Evolutionary conservation across 2,113 vertebrate genomes (phyloP), one percentile per base, ranked within the genome.

Genomic region (Festucalex cinctus): DNA sequence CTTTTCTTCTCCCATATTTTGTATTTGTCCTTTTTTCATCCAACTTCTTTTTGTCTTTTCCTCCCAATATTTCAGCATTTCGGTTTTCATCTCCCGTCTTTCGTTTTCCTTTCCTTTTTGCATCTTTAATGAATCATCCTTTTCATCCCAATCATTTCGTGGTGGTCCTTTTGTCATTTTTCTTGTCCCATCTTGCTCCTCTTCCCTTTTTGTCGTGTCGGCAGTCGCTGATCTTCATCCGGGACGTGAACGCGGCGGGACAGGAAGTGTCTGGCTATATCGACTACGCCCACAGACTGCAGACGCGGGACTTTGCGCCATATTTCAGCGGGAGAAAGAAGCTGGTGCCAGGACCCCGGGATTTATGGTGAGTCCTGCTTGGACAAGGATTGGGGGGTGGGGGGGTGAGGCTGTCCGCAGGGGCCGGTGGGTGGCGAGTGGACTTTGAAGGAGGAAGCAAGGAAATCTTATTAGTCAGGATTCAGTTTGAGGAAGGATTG

Each of bases 251-350:
- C 86, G 73, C 89, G 66, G 83, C 43, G 70, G 89, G 88, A 73
- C 93, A 95, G 79, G 94, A 96, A 88, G 86, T 97, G 63, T 95
- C 95, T 73, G 95, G 93, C 13, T 95, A 95, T 82, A 94, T 95
- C 19, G 94, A 96, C 90, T 95, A 93, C 60, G 87, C 93, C 69
- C 91, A 94, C 84, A 93, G 94, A 79, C 91, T 96, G 60, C 91
- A 91, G 71, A 86, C 63, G 17, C 92, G 94, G 78, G 93, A 95
- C 76, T 97, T 95, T 76, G 91, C 95, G 84, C 78, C 84, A 26
- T 95, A 92, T 83, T 95, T 95, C 86, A 93, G 20, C 17, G 91
- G 92, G 64, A 95, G 94, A 85, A 94, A 87, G 81, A 92, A 77
- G 64, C 89, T 97, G 53, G 74, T 95, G 81, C 95, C 94, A 89